Evolutionary conservation across 2,888 invertebrate species (phyloP).

Genomic region (Pachymerium ferrugineum): DNA sequence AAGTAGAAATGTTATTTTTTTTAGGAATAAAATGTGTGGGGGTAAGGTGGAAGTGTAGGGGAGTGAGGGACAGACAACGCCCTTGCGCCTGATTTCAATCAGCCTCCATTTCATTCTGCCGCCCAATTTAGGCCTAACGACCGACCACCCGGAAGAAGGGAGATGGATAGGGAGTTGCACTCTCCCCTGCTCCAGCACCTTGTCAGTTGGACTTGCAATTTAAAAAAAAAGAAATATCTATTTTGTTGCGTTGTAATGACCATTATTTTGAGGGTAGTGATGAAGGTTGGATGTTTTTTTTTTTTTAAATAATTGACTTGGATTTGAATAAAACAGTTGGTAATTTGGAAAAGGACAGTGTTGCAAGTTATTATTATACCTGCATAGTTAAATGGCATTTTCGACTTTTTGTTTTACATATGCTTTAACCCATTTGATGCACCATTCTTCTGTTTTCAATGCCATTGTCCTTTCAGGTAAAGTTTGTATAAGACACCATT

Average conservation of each 20-base stretch:
- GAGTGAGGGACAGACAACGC: neutral
- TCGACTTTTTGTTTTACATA: no score
- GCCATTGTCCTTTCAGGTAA: no score
- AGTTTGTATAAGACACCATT: no score
- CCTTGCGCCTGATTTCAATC: slow-evolving; percentile 12
- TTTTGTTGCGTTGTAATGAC: neutral
- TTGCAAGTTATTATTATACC: no score
- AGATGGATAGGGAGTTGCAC: neutral
- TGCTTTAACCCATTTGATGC: no score
- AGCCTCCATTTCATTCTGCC: slow-evolving; percentile 28
- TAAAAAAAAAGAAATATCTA: neutral
- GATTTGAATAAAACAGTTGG: no score
- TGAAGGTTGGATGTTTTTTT: neutral
- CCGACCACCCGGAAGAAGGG: slow-evolving; percentile 12
- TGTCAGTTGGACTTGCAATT: neutral
- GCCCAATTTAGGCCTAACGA: slow-evolving; percentile 32
- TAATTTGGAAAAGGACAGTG: no score
- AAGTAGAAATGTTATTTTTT: neutral
- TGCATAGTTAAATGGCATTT: no score
- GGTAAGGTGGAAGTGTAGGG: neutral
- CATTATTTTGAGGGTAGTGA: no score
- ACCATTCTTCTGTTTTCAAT: no score
- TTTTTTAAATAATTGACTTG: no score
- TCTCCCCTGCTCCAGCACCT: neutral
- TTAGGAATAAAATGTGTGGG: neutral